Base-by-base conservation (phyloP, 1,140 invertebrate species). In the Harpegnathos saltator region DNA sequence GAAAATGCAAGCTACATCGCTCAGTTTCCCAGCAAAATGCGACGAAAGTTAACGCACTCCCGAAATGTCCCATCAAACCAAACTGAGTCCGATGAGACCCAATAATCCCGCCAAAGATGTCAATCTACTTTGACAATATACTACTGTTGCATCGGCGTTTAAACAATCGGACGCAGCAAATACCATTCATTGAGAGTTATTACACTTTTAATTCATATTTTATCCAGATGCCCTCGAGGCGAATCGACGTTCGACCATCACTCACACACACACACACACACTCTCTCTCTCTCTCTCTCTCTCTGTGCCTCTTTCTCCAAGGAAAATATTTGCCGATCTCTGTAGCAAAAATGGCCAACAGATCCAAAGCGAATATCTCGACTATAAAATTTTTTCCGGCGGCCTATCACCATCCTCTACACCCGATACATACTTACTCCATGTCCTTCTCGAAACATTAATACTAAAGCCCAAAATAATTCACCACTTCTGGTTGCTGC, bases 391-490 rank as follows among this genome's bases (percentile, higher is more conserved):
- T 80, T 80, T 48, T 59, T 44, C 26, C 62, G 61, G 66, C 86
- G 85, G 86, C 74, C 61, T 84, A 33, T 74, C 66, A 62, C 84
- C 66, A 86, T 89, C 82, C 78, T 78, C 4, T 44, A 61, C 63
- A 71, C 75, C 54, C 65, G 54, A 87, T 54, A 63, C 65, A 69
- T 69, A 59, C 54, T 48, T 85, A 85, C 63, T 82, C 65, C 65
- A 22, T 68, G 52, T 29, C 50, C 38, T 29, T 85, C 44, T 68
- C 81, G 85, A 87, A 87, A 87, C 82, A 86, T 85, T 93, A 94
- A 94, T 93, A 93, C 92, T 94, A 94, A 94, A 93, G 91, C 92
- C 93, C 93, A 94, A 94, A 93, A 92, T 92, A 91, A 91, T 88
- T 63, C 83, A 82, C 78, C 80, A 81, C 69, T 81, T 83, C 50